Percentiles rank a stretch among this genome's conserved stretches.
Evolutionary conservation across 2,888 invertebrate genomes (phyloP).

Genomic region (Halocaridina rubra): DNA sequence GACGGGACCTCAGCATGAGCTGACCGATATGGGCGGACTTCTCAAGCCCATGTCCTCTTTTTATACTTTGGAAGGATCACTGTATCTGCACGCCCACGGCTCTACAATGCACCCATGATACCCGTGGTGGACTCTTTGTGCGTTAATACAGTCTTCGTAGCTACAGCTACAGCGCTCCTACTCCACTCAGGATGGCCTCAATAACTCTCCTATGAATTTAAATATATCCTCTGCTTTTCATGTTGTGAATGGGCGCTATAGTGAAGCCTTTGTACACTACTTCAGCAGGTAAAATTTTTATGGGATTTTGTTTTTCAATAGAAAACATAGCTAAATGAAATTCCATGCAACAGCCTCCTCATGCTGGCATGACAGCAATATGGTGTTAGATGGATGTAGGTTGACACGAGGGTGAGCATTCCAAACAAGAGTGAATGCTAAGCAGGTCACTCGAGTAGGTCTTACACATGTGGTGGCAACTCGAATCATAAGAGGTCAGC

Average conservation of each 20-base stretch:
- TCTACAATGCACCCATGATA: slow-evolving; percentile 25
- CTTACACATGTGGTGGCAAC: not conserved
- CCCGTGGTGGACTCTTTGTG: slow-evolving; percentile 49
- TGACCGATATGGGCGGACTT: slow-evolving; percentile 25
- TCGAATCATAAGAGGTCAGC: slow-evolving; percentile 26
- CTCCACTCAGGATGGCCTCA: not conserved
- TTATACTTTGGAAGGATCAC: slow-evolving; percentile 29
- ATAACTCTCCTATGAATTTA: not conserved
- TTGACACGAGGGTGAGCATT: not conserved
- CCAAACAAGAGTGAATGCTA: not conserved
- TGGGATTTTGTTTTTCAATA: not conserved
- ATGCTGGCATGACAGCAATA: not conserved
- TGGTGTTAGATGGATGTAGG: not conserved
- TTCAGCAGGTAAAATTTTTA: slow-evolving; percentile 18
- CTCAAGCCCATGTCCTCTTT: slow-evolving; percentile 17
- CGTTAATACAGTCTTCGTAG: slow-evolving; percentile 31
- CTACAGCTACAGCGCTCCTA: slow-evolving; percentile 17
- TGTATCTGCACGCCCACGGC: slow-evolving; percentile 34
- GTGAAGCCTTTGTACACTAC: slow-evolving; percentile 7
- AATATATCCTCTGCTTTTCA: not conserved
- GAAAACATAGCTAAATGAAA: slow-evolving; percentile 26
- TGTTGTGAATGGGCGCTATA: not conserved
- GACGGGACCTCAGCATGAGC: slow-evolving; percentile 33
- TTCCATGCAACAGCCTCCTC: slow-evolving; percentile 14
- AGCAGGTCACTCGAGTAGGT: not conserved